A percentile compares a stretch with the other conserved stretches of the same genome.
These are phyloP conservation scores for Bolinopsis microptera DNA, from an alignment of 37 sponge, comb jelly and placozoan genomes.

Conservation along the genomic window DNA sequence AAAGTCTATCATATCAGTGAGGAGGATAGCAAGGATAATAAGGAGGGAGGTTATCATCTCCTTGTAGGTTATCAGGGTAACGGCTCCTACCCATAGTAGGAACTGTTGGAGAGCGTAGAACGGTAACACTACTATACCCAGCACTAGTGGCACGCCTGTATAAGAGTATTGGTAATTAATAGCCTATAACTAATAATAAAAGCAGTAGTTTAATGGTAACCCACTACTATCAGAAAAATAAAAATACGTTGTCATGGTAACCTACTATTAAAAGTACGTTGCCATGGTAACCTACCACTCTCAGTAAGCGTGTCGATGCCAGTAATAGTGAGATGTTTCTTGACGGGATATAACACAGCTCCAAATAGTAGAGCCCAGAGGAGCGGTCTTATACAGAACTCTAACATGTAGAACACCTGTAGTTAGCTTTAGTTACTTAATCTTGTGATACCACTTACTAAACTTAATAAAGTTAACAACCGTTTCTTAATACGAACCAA, in stretches of 20 bases:
- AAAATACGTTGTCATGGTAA: too few species aligned
- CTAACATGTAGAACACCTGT: constrained; percentile 78
- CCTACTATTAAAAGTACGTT: too few species aligned
- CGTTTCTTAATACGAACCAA: too few species aligned
- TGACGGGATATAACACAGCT: constrained; percentile 84
- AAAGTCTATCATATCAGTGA: constrained; percentile 30
- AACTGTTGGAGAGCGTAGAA: constrained; percentile 25
- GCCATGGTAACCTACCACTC: constrained; percentile 16
- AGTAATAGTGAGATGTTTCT: constrained; percentile 70
- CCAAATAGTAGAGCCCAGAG: constrained; percentile 94
- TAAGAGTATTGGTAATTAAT: too few species aligned
- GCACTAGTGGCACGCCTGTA: neutral
- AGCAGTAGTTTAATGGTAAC: too few species aligned
- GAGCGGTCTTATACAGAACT: constrained; percentile 87
- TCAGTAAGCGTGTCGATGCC: constrained; percentile 59
- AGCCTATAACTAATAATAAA: too few species aligned
- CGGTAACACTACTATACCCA: neutral
- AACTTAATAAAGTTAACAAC: too few species aligned
- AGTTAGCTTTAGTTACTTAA: too few species aligned
- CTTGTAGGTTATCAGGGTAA: neutral
- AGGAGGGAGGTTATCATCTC: constrained; percentile 21
- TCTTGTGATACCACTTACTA: too few species aligned
- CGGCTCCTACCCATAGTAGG: neutral
- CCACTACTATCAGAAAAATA: too few species aligned
- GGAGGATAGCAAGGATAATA: constrained; percentile 51